phyloP scores from a whole-genome alignment of 2,797 vertebrate genomes.

The Staurois parvus region DNA sequence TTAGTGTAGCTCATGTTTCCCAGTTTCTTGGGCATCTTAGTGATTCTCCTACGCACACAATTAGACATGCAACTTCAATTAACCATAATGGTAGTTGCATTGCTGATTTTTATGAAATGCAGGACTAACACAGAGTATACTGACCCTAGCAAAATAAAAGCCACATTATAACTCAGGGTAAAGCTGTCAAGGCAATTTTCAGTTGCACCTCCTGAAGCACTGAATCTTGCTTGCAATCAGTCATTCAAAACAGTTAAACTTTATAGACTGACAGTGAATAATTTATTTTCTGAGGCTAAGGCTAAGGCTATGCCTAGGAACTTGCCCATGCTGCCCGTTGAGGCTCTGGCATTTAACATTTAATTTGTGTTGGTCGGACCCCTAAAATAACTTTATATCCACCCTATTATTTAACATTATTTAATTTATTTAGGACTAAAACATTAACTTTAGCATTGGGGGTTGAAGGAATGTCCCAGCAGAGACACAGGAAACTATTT shows the following conservation, averaged over 20 bases:
- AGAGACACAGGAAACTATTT: too few species aligned
- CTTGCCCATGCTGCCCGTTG: too few species aligned
- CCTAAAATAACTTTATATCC: too few species aligned
- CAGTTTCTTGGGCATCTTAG: conserved; percentile 45
- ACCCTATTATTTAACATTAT: too few species aligned
- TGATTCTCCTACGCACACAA: conserved; percentile 53
- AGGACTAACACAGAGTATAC: conserved; percentile 13
- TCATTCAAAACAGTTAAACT: background rate
- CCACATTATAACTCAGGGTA: background rate
- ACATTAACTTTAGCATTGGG: too few species aligned
- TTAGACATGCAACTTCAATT: conserved; percentile 60
- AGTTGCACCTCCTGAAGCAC: background rate
- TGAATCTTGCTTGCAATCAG: background rate
- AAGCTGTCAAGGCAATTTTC: background rate
- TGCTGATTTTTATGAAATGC: conserved; percentile 25
- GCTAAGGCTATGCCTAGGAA: background rate
- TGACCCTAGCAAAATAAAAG: conserved; percentile 6
- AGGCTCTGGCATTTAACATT: background rate
- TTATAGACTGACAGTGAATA: background rate
- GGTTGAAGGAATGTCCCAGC: too few species aligned
- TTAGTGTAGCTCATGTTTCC: conserved; percentile 54
- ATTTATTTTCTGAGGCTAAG: background rate
- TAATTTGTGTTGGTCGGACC: background rate
- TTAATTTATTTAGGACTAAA: too few species aligned
- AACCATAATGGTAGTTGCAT: conserved; percentile 40